Evolutionary conservation across 92 coral and sea anemone genomes (phyloP), one percentile per base, ranked within the genome.

Genomic region (Phenganax stokvisi): DNA sequence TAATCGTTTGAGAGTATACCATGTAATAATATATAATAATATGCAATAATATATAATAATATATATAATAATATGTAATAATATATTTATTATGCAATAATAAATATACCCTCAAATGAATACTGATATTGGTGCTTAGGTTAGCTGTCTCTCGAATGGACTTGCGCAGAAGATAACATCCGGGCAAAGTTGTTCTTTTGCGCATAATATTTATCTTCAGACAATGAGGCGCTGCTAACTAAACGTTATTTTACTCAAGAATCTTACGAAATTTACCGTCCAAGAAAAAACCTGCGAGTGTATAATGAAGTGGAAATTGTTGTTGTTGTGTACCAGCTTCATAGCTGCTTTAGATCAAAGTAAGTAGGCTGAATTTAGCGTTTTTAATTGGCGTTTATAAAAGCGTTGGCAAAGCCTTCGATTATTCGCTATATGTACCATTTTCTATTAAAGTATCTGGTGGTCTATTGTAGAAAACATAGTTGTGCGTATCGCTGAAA

Each of bases 161-260:
- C 29, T 74, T 74, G 79, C 79, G 79, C 79, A 74, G 63, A 52
- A 31, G 12, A 58, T 59, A 6, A 60, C 70, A 76, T 76, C 69
- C 81, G 81, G 81, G 81, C 9, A 12, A 57, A 58, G 81, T 31
- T 37, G 29, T 76, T 29, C 52, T 55, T 30, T 29, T 44, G 65
- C 61, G 59, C 60, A 25, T 52, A 25, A 56, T 1, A 54, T 3
- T 52, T 73, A 1, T 0, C 73, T 68, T 68, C 51, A 68, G 73
- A 68, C 73, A 37, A 30, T 29, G 16, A 6, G 73, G 73, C 73
- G 73, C 73, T 12, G 9, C 8, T 61, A 7, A 12, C n/a, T 5
- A 12, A 61, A 20, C 37, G 30, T 8, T 8, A 56, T 73, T 5
- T 59, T 73, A 30, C 17, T 0, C 5, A 51, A 76, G 81, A 76